Percentiles rank a stretch among this genome's conserved stretches.
Conservation (phyloP, 2,888 invertebrate genomes). For the Plebejus argus region DNA sequence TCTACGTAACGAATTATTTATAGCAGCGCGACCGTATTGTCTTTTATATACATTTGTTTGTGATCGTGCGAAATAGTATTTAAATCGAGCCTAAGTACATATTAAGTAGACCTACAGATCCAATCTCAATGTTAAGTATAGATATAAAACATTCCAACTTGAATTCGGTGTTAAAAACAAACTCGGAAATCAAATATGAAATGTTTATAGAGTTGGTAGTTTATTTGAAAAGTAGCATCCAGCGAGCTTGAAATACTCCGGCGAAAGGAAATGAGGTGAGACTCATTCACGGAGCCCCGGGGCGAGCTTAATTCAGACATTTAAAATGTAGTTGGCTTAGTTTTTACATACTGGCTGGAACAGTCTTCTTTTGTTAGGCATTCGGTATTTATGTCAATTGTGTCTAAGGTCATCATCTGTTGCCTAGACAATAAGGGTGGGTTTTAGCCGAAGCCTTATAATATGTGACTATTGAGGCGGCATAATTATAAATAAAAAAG, state of each 20-base stretch:
- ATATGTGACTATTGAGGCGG: too few species aligned
- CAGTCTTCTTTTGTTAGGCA: not conserved
- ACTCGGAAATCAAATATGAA: conserved; percentile 29
- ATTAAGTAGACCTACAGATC: too few species aligned
- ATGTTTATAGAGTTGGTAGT: conserved; percentile 30
- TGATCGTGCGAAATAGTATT: too few species aligned
- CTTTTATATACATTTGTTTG: too few species aligned
- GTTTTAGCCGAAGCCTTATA: too few species aligned
- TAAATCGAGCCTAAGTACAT: too few species aligned
- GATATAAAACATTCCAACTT: not conserved
- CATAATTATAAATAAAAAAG: too few species aligned
- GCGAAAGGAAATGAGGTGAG: conserved; percentile 50
- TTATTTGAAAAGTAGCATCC: conserved; percentile 37
- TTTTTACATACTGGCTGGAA: not conserved
- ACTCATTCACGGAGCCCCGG: conserved; percentile 34
- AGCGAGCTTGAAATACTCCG: conserved; percentile 42
- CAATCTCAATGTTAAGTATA: too few species aligned
- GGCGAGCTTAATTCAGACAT: conserved; percentile 15
- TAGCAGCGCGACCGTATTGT: too few species aligned
- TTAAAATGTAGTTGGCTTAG: conserved; percentile 21
- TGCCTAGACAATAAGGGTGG: too few species aligned
- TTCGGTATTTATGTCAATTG: not conserved
- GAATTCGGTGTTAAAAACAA: conserved; percentile 7
- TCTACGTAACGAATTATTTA: too few species aligned
- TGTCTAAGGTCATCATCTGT: too few species aligned